phyloP scores from a whole-genome alignment of 2,113 vertebrate species.

The Myiozetetes cayanensis region DNA sequence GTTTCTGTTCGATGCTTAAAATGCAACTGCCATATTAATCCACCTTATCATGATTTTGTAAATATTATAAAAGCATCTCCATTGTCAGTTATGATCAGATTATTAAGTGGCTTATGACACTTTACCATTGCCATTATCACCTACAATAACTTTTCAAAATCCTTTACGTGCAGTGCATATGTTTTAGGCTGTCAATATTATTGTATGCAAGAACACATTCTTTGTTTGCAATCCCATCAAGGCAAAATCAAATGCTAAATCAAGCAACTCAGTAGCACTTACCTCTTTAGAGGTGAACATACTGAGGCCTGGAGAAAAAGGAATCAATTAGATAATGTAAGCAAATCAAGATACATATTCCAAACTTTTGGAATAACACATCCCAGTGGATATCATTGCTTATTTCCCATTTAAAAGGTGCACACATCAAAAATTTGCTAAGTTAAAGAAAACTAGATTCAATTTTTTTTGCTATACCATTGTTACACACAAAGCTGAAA shows the following conservation, averaged over 20 bases:
- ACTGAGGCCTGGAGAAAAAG: neutral
- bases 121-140: neutral
- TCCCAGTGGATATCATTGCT: neutral
- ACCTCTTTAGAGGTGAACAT: neutral
- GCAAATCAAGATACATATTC: neutral
- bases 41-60: neutral
- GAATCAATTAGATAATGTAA: neutral
- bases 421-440: neutral
- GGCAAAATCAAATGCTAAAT: constrained; percentile 3
- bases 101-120: neutral
- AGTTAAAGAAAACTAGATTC: neutral
- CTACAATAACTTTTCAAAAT: constrained; percentile 11
- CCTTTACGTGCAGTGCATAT: neutral
- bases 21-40: neutral
- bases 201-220: neutral
- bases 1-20: neutral
- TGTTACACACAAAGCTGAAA: neutral
- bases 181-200: neutral
- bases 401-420: neutral
- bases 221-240: neutral
- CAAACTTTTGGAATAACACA: neutral
- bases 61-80: constrained; percentile 12
- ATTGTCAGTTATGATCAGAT: neutral
- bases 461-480: neutral
- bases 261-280: neutral